Conservation (phyloP, 2,888 invertebrate species). For the Drosophila anomelani region DNA sequence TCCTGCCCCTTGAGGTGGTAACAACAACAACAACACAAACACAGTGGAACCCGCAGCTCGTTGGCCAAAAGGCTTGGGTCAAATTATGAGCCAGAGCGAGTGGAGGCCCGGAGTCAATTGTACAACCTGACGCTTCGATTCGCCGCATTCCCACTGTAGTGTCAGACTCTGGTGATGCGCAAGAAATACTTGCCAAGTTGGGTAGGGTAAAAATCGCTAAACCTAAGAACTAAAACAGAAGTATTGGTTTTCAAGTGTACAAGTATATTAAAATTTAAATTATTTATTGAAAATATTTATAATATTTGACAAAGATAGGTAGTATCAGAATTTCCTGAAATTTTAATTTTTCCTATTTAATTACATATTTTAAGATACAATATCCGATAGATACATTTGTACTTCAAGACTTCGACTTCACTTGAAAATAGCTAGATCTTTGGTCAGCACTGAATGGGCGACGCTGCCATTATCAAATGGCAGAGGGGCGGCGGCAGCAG, state of each 20-base stretch:
- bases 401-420: no score
- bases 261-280: background rate
- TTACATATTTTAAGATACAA: no score
- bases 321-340: no score
- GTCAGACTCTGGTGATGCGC: constrained; percentile 25
- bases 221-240: background rate
- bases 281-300: background rate
- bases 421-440: background rate
- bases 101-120: constrained; percentile 59
- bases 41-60: constrained; percentile 64
- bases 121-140: constrained; percentile 65
- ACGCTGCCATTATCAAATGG: constrained; percentile 76
- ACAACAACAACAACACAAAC: constrained; percentile 8
- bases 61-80: constrained; percentile 68
- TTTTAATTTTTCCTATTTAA: no score
- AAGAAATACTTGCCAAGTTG: background rate
- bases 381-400: no score
- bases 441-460: constrained; percentile 27
- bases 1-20: constrained; percentile 48
- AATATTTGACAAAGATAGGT: no score
- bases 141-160: constrained; percentile 63
- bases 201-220: background rate
- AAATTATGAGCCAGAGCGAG: constrained; percentile 60
- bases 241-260: background rate
- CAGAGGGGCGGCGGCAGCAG: constrained; percentile 28